These are phyloP conservation scores for Stomatorhinus walkeri DNA, from an alignment of 2,797 vertebrate genomes.

Conservation along the genomic window DNA sequence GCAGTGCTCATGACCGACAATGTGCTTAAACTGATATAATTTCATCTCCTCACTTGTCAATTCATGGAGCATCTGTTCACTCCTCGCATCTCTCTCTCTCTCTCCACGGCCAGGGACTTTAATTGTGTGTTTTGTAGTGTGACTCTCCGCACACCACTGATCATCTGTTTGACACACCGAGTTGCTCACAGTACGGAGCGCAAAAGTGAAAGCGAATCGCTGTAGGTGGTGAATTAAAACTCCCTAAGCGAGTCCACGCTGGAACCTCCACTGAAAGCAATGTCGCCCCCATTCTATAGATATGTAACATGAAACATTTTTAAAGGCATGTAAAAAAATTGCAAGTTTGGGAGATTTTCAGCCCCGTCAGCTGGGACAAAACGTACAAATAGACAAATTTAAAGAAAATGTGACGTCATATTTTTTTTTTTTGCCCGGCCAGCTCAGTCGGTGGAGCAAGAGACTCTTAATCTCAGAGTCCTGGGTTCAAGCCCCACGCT, in stretches of 20 bases:
- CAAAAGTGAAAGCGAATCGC: background rate
- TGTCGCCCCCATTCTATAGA: background rate
- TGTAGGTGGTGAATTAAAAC: background rate
- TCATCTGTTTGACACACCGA: conserved; percentile 17
- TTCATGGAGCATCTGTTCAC: conserved; percentile 14
- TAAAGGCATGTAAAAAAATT: background rate
- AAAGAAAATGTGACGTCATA: background rate
- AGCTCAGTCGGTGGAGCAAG: conserved; percentile 35
- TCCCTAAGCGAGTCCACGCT: background rate
- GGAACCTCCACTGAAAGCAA: background rate
- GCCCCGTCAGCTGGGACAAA: background rate
- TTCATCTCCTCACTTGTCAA: background rate
- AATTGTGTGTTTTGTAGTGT: conserved; percentile 7
- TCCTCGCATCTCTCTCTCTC: background rate
- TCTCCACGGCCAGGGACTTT: conserved; percentile 12
- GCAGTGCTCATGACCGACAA: background rate
- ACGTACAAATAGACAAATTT: background rate
- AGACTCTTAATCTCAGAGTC: conserved; percentile 33
- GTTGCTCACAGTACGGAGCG: background rate
- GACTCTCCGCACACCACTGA: conserved; percentile 5
- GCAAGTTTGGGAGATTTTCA: background rate
- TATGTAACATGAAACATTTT: background rate
- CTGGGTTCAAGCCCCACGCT: conserved; percentile 32
- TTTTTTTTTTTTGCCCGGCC: conserved; percentile 18
- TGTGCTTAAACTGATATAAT: background rate